Conservation (phyloP, 2,888 invertebrate genomes). For the Sphaerophoria taeniata region DNA sequence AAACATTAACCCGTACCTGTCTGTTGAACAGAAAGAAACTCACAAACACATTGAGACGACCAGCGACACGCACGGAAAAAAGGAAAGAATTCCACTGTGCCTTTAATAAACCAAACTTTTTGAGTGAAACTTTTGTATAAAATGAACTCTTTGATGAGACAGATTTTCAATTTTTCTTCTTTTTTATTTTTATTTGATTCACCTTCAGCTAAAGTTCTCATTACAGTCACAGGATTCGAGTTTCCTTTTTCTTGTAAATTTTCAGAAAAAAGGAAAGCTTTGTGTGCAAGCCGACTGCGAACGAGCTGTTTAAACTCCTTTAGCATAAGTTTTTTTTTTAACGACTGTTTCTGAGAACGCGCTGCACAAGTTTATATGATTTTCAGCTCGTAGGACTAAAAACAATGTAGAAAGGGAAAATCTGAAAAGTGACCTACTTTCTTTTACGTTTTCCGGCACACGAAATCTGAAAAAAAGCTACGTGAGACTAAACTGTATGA, state of each 20-base stretch:
- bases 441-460: slow-evolving; percentile 28
- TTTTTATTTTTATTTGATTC: slow-evolving; percentile 40
- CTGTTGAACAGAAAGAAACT: background rate
- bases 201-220: slow-evolving; percentile 52
- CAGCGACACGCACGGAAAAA: too few relatives aligned
- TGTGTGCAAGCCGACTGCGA: slow-evolving; percentile 26
- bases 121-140: slow-evolving; percentile 46
- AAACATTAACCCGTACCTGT: background rate
- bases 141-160: slow-evolving; percentile 62
- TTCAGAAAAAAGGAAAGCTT: slow-evolving; percentile 35
- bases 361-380: slow-evolving; percentile 59
- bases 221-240: slow-evolving; percentile 33
- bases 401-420: slow-evolving; percentile 72
- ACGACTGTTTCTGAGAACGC: background rate
- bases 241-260: background rate
- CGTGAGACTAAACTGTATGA: slow-evolving; percentile 38
- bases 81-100: background rate
- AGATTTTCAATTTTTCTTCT: slow-evolving; percentile 46
- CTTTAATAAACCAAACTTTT: slow-evolving; percentile 56
- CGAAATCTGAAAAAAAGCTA: slow-evolving; percentile 26
- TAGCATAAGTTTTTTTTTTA: slow-evolving; percentile 22
- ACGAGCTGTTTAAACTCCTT: slow-evolving; percentile 4
- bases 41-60: too few relatives aligned
- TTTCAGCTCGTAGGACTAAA: slow-evolving; percentile 64
- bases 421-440: slow-evolving; percentile 71